Conservation (phyloP, 2,113 vertebrate genomes). For the Lutjanus erythropterus region DNA sequence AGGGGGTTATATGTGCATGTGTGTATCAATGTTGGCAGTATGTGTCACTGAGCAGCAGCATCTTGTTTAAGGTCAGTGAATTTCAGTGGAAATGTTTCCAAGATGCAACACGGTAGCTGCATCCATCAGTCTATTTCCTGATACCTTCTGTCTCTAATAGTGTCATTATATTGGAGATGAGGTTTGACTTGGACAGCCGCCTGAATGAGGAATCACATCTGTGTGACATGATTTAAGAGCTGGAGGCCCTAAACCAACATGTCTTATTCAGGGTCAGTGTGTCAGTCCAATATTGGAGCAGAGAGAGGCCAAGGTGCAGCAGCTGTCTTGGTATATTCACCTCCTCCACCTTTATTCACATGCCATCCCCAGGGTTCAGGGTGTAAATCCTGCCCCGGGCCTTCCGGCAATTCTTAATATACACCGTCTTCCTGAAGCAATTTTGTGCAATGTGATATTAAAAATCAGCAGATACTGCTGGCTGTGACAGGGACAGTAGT, state of each 20-base stretch:
- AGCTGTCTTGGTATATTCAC: slow-evolving; percentile 50
- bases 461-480: background rate
- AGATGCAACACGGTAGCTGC: background rate
- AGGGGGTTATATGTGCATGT: slow-evolving; percentile 1
- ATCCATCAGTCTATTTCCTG: slow-evolving; percentile 20
- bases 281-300: slow-evolving; percentile 74
- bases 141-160: slow-evolving; percentile 1
- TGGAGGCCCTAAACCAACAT: slow-evolving; percentile 60
- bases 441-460: slow-evolving; percentile 45
- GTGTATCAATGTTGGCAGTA: slow-evolving; percentile 6
- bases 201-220: slow-evolving; percentile 39
- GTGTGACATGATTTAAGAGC: slow-evolving; percentile 68
- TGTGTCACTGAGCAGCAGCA: slow-evolving; percentile 17
- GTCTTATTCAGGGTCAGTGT: slow-evolving; percentile 75
- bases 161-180: slow-evolving; percentile 24
- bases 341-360: slow-evolving; percentile 55
- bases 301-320: slow-evolving; percentile 54
- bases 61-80: slow-evolving; percentile 52
- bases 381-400: slow-evolving; percentile 50
- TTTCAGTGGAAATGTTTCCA: slow-evolving; percentile 25
- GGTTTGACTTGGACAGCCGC: slow-evolving; percentile 52
- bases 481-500: background rate
- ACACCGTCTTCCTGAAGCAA: slow-evolving; percentile 31
- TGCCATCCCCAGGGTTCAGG: slow-evolving; percentile 39
- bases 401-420: slow-evolving; percentile 30